These are phyloP conservation scores for Branchinecta sandiegonensis DNA, from an alignment of 2,888 invertebrate genomes.

Conservation along the genomic window DNA sequence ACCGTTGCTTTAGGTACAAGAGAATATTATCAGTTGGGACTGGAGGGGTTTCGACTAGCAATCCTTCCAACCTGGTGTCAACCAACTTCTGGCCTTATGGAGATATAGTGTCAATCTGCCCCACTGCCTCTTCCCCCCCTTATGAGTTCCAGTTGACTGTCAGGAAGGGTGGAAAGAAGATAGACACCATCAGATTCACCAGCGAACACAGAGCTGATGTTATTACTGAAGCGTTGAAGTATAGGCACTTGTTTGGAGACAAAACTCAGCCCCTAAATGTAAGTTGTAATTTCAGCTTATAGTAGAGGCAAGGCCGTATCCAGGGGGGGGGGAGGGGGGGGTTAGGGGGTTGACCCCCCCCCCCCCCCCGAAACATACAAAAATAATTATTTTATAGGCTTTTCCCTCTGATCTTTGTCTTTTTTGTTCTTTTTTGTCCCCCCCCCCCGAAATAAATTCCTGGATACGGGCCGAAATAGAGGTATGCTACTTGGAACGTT, in stretches of 20 bases:
- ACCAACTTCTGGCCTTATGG: conserved; percentile 86
- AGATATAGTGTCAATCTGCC: conserved; percentile 58
- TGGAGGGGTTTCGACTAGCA: conserved; percentile 90
- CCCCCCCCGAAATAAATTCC: too few relatives aligned
- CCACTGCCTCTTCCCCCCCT: conserved; percentile 30
- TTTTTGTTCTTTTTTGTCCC: too few relatives aligned
- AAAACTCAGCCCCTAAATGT: conserved; percentile 63
- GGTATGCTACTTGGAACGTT: too few relatives aligned
- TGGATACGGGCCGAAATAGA: too few relatives aligned
- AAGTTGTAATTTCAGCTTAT: conserved; percentile 32
- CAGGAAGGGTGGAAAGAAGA: conserved; percentile 68
- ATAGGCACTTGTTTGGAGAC: conserved; percentile 60
- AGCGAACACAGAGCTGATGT: conserved; percentile 86
- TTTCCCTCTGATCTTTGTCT: too few relatives aligned
- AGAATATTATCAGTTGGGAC: conserved; percentile 92
- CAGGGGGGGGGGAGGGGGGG: too few relatives aligned
- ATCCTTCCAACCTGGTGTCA: conserved; percentile 70
- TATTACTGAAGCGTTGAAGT: conserved; percentile 75
- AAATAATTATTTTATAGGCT: too few relatives aligned
- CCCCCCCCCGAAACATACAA: too few relatives aligned
- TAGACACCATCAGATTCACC: conserved; percentile 88
- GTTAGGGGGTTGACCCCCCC: too few relatives aligned
- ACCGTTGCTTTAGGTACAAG: conserved; percentile 54
- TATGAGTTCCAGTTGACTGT: conserved; percentile 52
- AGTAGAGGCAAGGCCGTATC: too few relatives aligned